Conservation (phyloP, 1,140 invertebrate genomes). For the Cyphomyrmex costatus region DNA sequence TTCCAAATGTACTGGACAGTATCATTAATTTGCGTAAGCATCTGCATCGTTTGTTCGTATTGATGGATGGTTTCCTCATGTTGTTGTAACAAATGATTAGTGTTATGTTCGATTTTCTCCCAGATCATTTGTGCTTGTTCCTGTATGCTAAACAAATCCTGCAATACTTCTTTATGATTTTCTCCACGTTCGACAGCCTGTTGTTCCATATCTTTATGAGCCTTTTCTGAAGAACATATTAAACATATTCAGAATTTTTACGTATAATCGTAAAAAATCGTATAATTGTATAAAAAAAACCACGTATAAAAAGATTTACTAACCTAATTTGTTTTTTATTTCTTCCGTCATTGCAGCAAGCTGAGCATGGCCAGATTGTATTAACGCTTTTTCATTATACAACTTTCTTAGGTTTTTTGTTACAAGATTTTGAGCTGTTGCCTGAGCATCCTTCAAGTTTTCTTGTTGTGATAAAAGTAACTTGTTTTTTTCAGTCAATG, state of each 20-base stretch:
- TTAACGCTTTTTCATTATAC: constrained; percentile 88
- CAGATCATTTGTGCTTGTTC: constrained; percentile 87
- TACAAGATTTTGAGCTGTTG: constrained; percentile 86
- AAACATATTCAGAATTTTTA: background rate
- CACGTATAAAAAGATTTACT: constrained; percentile 71
- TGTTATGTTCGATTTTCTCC: constrained; percentile 86
- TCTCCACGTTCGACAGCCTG: constrained; percentile 85
- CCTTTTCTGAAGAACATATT: constrained; percentile 83
- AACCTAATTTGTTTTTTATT: constrained; percentile 88
- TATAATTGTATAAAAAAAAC: no score
- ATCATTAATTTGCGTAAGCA: constrained; percentile 88
- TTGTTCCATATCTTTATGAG: constrained; percentile 85
- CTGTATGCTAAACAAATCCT: constrained; percentile 88
- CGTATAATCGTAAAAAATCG: background rate
- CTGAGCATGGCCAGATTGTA: constrained; percentile 88
- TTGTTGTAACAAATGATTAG: constrained; percentile 87
- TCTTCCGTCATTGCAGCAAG: constrained; percentile 87
- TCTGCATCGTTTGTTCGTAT: constrained; percentile 88
- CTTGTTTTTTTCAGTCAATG: constrained; percentile 87
- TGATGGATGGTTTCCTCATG: constrained; percentile 87
- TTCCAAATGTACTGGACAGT: constrained; percentile 88
- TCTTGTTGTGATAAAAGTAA: constrained; percentile 87
- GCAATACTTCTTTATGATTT: constrained; percentile 88
- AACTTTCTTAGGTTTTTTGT: constrained; percentile 88
- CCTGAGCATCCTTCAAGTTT: constrained; percentile 87